These are phyloP conservation scores for Todiramphus saurophagus DNA, from an alignment of 2,113 vertebrate species.

Conservation along the genomic window DNA sequence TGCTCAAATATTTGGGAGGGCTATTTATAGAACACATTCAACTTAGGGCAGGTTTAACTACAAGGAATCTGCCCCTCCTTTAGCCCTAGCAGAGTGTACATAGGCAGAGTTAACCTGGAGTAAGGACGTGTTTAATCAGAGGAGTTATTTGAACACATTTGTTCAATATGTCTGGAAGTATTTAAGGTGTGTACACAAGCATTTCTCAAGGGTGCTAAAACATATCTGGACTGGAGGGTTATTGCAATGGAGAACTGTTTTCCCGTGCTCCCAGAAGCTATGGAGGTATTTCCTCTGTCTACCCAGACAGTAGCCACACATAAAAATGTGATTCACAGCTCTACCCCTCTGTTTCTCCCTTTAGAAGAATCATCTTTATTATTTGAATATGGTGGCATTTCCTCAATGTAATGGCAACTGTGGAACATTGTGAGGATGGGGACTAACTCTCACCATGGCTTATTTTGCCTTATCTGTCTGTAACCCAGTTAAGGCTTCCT, in stretches of 20 bases:
- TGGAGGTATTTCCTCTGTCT: background rate
- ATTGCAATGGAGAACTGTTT: background rate
- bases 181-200: background rate
- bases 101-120: background rate
- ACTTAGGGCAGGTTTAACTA: background rate
- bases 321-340: background rate
- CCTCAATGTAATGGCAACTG: background rate
- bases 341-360: background rate
- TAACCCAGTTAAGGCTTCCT: background rate
- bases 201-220: background rate
- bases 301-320: background rate
- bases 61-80: background rate
- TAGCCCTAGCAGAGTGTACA: background rate
- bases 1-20: background rate
- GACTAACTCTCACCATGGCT: background rate
- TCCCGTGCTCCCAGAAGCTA: background rate
- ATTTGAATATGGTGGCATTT: background rate
- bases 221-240: background rate
- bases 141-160: background rate
- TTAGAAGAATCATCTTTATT: background rate
- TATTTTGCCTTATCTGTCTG: too few species aligned
- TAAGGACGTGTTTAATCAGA: background rate
- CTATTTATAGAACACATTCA: background rate
- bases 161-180: background rate
- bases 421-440: background rate